Percentiles rank a stretch among this genome's conserved stretches.
Conservation (phyloP, 1,140 invertebrate genomes). For the Papilio glaucus region DNA sequence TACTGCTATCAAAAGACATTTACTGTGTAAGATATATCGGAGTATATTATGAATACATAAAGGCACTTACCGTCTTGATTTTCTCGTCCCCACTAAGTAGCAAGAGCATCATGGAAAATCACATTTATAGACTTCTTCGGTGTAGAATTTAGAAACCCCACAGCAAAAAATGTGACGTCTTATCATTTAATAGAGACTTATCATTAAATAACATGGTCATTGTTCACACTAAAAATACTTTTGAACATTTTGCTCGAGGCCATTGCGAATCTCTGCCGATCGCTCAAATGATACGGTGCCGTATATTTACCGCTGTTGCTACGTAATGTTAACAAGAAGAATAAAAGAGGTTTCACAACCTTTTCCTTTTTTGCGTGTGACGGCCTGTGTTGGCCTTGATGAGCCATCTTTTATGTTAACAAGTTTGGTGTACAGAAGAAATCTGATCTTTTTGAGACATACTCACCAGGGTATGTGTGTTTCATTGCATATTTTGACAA, state of each 20-base stretch:
- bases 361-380: background rate
- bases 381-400: background rate
- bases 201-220: background rate
- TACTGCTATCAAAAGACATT: too few relatives aligned
- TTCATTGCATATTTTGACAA: too few relatives aligned
- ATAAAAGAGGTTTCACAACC: background rate
- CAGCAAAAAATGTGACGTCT: too few relatives aligned
- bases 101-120: too few relatives aligned
- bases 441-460: background rate
- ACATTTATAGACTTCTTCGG: too few relatives aligned
- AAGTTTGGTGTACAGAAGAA: background rate
- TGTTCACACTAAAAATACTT: background rate
- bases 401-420: background rate
- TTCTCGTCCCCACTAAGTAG: too few relatives aligned
- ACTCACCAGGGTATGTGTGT: too few relatives aligned
- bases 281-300: background rate
- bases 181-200: background rate
- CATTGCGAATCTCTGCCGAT: constrained; percentile 4
- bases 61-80: too few relatives aligned
- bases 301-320: constrained; percentile 7
- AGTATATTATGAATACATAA: too few relatives aligned
- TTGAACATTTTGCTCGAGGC: background rate
- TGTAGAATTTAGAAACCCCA: too few relatives aligned
- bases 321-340: background rate
- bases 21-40: too few relatives aligned